Evolutionary conservation across 2,113 vertebrate genomes (phyloP).

Genomic region (Cygnus atratus): DNA sequence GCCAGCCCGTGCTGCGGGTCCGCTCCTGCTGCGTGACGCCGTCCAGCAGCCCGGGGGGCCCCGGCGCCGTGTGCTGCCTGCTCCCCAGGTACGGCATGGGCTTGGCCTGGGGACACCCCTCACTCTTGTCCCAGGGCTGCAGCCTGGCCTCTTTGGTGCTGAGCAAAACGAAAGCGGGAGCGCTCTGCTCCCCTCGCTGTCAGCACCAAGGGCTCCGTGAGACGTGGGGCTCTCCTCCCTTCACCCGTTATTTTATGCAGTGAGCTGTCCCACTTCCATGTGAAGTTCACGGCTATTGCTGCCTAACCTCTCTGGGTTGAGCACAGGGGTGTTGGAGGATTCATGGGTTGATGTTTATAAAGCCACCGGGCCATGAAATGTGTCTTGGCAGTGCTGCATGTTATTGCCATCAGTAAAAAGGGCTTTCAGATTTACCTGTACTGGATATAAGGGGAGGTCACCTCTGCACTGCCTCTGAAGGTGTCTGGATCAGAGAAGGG

Average conservation of each 20-base stretch:
- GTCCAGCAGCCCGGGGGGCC: constrained; percentile 1
- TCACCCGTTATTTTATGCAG: not conserved
- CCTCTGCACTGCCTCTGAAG: not conserved
- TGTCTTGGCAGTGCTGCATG: rapidly evolving
- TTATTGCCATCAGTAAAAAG: not conserved
- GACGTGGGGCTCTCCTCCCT: not conserved
- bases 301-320: not conserved
- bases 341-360: not conserved
- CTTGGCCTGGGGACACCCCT: no score
- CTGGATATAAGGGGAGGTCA: rapidly evolving
- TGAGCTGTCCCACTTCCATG: rapidly evolving
- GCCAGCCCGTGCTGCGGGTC: constrained; percentile 66
- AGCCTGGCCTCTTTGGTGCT: not conserved
- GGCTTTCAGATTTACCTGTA: not conserved
- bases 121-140: not conserved
- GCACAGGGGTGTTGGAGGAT: not conserved
- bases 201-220: not conserved
- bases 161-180: not conserved
- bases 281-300: rapidly evolving
- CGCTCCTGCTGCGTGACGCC: constrained; percentile 76
- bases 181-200: not conserved
- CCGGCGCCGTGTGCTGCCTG: constrained; percentile 68
- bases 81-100: constrained; percentile 67
- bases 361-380: not conserved
- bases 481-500: not conserved